These are phyloP conservation scores for Mesocricetus auratus DNA, from an alignment of 2,113 vertebrate genomes.

Conservation along the genomic window DNA sequence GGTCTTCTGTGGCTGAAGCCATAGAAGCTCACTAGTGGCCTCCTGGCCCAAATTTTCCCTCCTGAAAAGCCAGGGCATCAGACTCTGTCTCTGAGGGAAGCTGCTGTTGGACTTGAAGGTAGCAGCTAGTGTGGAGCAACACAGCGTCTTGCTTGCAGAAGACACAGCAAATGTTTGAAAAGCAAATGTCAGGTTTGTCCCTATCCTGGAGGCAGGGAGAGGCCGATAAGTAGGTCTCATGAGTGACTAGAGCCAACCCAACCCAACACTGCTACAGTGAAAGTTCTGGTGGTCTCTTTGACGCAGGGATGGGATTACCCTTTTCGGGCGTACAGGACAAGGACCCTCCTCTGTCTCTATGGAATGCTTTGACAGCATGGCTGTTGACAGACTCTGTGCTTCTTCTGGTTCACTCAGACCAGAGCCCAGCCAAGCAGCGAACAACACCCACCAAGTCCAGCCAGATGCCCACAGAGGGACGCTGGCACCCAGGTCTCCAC, in stretches of 20 bases:
- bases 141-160: not conserved
- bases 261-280: too few species aligned
- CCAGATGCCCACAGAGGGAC: too few species aligned
- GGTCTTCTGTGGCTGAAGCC: not conserved
- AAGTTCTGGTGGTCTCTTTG: too few species aligned
- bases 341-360: not conserved
- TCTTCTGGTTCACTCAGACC: rapidly evolving
- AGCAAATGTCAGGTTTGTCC: not conserved
- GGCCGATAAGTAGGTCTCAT: rapidly evolving
- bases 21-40: not conserved
- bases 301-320: rapidly evolving
- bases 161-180: not conserved
- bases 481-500: not conserved
- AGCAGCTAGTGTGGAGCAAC: not conserved
- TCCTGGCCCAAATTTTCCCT: not conserved
- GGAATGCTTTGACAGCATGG: rapidly evolving
- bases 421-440: rapidly evolving
- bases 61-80: not conserved
- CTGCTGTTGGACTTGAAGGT: not conserved
- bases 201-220: not conserved
- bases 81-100: not conserved
- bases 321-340: rapidly evolving
- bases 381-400: rapidly evolving
- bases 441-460: rapidly evolving
- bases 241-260: not conserved